Evolutionary conservation across 2,888 invertebrate genomes (phyloP).

Genomic region (Frankliniella fusca): DNA sequence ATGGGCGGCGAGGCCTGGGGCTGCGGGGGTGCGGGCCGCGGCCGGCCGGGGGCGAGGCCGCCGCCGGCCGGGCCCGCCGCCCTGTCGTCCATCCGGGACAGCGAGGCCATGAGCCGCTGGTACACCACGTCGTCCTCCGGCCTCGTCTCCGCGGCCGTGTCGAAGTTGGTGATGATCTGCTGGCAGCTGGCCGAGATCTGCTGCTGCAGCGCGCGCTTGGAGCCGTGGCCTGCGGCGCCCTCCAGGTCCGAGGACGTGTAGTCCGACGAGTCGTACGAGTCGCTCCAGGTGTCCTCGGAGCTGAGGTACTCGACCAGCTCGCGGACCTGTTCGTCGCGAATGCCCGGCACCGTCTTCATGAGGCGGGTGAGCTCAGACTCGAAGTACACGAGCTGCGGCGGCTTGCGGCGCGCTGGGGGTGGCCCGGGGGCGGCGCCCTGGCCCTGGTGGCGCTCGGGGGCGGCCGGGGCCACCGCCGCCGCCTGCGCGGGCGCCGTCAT

Average conservation of each 20-base stretch:
- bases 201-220: conserved; percentile 67
- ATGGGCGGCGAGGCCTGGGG: conserved; percentile 72
- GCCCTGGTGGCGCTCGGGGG: conserved; percentile 43
- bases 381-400: conserved; percentile 81
- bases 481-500: conserved; percentile 64
- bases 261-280: conserved; percentile 88
- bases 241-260: conserved; percentile 86
- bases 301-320: conserved; percentile 90
- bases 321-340: conserved; percentile 82
- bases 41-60: conserved; percentile 42
- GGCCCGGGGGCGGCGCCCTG: conserved; percentile 49
- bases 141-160: conserved; percentile 45
- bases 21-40: conserved; percentile 45
- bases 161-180: conserved; percentile 82
- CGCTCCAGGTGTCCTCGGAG: conserved; percentile 90
- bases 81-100: conserved; percentile 66
- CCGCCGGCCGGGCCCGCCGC: conserved; percentile 46
- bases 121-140: conserved; percentile 48
- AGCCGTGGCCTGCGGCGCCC: conserved; percentile 53
- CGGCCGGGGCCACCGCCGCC: conserved; percentile 54
- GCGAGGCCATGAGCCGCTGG: conserved; percentile 76
- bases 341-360: conserved; percentile 91
- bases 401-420: conserved; percentile 56
- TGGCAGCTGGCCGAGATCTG: conserved; percentile 85
- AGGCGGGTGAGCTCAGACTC: conserved; percentile 83